These are phyloP conservation scores for Amphibalanus amphitrite DNA, from an alignment of 1,140 invertebrate species.

Conservation along the genomic window DNA sequence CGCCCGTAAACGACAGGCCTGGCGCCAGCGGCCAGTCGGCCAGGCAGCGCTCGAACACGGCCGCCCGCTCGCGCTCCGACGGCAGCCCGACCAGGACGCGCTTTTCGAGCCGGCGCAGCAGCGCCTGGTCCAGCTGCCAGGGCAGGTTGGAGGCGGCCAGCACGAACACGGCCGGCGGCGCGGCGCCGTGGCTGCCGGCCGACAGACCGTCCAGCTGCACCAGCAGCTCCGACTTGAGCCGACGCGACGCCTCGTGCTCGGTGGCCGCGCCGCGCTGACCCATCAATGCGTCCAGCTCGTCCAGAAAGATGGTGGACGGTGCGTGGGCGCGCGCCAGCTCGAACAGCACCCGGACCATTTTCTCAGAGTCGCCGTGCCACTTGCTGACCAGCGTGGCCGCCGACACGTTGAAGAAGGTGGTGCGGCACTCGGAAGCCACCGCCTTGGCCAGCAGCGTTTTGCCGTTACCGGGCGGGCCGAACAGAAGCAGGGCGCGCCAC, in stretches of 20 bases:
- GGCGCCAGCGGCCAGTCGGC: slow-evolving; percentile 19
- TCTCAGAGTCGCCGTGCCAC: slow-evolving; percentile 89
- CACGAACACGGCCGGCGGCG: slow-evolving; percentile 51
- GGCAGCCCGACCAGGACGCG: slow-evolving; percentile 64
- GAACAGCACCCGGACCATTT: slow-evolving; percentile 57
- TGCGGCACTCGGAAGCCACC: too few species aligned
- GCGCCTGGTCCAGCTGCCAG: slow-evolving; percentile 78
- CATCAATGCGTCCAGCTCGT: slow-evolving; percentile 36
- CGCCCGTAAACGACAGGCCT: slow-evolving; percentile 23
- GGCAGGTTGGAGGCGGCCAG: slow-evolving; percentile 79
- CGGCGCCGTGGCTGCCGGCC: slow-evolving; percentile 3
- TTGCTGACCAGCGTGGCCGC: slow-evolving; percentile 76
- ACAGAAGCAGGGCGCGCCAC: slow-evolving; percentile 68
- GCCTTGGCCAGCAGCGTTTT: too few species aligned
- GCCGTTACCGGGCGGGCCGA: slow-evolving; percentile 56
- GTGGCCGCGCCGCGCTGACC: slow-evolving; percentile 29
- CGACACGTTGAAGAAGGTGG: slow-evolving; percentile 84
- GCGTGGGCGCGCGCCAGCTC: slow-evolving; percentile 34
- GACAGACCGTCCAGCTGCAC: slow-evolving; percentile 52
- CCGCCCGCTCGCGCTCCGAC: slow-evolving; percentile 34
- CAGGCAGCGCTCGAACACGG: slow-evolving; percentile 43
- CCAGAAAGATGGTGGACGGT: slow-evolving; percentile 35
- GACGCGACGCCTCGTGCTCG: slow-evolving; percentile 36
- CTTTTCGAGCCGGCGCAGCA: slow-evolving; percentile 74
- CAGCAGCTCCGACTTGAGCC: slow-evolving; percentile 48